Conservation (phyloP, 2,113 vertebrate genomes). For the Lepidothrix coronata region DNA sequence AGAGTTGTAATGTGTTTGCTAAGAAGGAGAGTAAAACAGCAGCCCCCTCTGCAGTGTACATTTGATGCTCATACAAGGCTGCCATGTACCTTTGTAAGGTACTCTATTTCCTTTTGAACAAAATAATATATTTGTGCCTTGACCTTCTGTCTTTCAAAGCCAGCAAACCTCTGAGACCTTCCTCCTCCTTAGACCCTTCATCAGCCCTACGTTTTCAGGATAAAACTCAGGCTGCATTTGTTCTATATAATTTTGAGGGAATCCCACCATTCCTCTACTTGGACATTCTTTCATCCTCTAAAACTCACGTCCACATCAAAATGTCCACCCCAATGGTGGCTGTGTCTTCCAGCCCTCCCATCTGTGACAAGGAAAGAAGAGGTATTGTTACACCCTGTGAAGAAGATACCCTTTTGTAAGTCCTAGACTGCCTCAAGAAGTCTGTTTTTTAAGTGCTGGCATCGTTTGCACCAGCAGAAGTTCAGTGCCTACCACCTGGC, state of each 20-base stretch:
- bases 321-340: neutral
- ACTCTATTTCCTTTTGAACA: neutral
- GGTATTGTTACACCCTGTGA: neutral
- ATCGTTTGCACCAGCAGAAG: neutral
- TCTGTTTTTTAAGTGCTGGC: neutral
- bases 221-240: neutral
- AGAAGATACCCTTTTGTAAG: neutral
- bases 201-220: neutral
- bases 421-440: neutral
- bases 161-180: neutral
- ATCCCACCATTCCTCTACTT: neutral
- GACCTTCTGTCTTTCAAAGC: neutral
- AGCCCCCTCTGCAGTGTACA: neutral
- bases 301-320: neutral
- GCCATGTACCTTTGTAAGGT: neutral
- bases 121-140: neutral
- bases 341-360: neutral
- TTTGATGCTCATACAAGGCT: neutral
- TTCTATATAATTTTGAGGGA: neutral
- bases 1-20: neutral
- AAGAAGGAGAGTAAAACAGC: neutral
- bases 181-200: neutral
- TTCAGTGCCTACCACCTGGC: neutral
- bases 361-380: neutral
- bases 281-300: neutral